Evolutionary conservation across 2,113 vertebrate species (phyloP).

Genomic region (Australoheros scitulus): DNA sequence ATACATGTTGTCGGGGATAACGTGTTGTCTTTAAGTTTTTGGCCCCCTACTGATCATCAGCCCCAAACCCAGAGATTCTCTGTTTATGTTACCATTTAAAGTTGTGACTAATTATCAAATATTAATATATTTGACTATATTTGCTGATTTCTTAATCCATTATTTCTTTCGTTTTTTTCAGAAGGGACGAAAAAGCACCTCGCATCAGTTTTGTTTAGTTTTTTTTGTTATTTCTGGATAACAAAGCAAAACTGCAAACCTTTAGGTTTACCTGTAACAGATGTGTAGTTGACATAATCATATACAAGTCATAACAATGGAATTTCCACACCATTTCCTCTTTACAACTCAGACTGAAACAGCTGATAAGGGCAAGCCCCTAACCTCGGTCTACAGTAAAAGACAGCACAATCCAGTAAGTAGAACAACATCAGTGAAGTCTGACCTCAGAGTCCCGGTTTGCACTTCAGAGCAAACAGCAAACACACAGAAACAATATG

Average conservation of each 20-base stretch:
- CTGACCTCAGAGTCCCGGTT: constrained; percentile 44
- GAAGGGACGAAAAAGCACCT: too few species aligned
- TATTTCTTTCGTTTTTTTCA: too few species aligned
- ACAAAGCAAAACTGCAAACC: background rate
- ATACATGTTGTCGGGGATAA: too few species aligned
- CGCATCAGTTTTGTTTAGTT: background rate
- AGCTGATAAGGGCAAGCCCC: constrained; percentile 54
- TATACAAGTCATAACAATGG: constrained; percentile 28
- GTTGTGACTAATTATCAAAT: too few species aligned
- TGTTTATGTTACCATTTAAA: too few species aligned
- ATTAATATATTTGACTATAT: too few species aligned
- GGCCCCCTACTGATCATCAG: too few species aligned
- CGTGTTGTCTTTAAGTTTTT: too few species aligned
- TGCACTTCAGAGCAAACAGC: background rate
- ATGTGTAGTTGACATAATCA: constrained; percentile 6
- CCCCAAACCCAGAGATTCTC: too few species aligned
- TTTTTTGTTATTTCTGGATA: background rate
- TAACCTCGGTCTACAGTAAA: constrained; percentile 54
- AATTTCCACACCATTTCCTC: constrained; percentile 64
- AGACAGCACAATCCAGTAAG: constrained; percentile 32
- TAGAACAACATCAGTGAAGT: constrained; percentile 11
- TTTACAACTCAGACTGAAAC: constrained; percentile 51
- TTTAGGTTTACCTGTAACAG: background rate
- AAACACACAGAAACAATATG: background rate
- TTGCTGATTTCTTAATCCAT: too few species aligned